phyloP scores from a whole-genome alignment of 2,888 invertebrate genomes.

The Kuschelorhynchus macadamiae region DNA sequence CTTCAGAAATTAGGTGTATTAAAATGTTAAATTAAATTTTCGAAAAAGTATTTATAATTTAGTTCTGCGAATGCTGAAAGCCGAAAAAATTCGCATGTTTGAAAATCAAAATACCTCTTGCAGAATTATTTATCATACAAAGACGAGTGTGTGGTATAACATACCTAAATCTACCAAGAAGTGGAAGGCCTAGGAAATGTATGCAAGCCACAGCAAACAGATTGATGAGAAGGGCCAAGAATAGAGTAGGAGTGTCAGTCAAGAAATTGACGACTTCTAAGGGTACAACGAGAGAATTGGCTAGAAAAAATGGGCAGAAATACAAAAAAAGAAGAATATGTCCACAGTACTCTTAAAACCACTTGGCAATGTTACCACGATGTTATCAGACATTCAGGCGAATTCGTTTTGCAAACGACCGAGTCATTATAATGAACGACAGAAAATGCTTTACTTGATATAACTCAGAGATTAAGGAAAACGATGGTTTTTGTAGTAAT shows the following conservation, averaged over 20 bases:
- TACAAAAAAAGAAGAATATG: neutral
- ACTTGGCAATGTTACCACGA: neutral
- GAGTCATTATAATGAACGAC: slow-evolving; percentile 2
- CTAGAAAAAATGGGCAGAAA: slow-evolving; percentile 4
- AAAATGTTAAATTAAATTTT: too few relatives aligned
- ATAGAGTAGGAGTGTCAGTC: neutral
- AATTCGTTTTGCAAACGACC: slow-evolving; percentile 2
- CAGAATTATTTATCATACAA: slow-evolving; percentile 7
- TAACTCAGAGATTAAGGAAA: slow-evolving; percentile 9
- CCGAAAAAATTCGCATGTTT: neutral
- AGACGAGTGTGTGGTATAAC: neutral
- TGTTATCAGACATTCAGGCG: neutral
- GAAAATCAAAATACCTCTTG: slow-evolving; percentile 1
- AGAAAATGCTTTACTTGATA: slow-evolving; percentile 4
- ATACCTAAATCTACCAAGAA: neutral
- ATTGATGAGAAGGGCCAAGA: too few relatives aligned
- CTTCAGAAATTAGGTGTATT: too few relatives aligned
- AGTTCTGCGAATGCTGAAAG: neutral
- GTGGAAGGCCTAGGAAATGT: slow-evolving; percentile 6
- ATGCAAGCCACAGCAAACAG: neutral
- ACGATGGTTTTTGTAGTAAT: slow-evolving; percentile 12
- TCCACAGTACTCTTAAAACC: neutral
- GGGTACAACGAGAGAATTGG: neutral
- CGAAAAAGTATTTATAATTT: too few relatives aligned
- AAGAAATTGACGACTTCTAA: neutral